Conservation (phyloP, 2,888 invertebrate species). For the Steinernema scapterisci region DNA sequence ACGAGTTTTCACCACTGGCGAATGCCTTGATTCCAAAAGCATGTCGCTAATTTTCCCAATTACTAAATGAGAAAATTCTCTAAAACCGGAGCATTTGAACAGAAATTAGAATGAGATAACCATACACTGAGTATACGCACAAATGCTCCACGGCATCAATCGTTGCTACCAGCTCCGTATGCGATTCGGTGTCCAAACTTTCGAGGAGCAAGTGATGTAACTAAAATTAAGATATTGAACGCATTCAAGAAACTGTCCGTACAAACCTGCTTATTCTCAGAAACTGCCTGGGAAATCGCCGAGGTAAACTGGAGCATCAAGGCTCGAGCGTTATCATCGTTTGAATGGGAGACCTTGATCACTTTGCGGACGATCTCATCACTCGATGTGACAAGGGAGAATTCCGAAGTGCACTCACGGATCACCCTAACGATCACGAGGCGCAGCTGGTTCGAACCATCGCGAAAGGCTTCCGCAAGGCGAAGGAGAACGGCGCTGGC, state of each 20-base stretch:
- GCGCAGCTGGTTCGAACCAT: constrained; percentile 41
- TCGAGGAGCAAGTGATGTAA: constrained; percentile 46
- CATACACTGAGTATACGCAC: constrained; percentile 42
- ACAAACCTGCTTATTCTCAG: constrained; percentile 44
- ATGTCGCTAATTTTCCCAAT: constrained; percentile 45
- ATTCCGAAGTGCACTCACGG: constrained; percentile 39
- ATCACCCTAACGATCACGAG: constrained; percentile 42
- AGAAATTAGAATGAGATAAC: background rate
- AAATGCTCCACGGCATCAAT: constrained; percentile 41
- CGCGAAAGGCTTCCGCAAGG: constrained; percentile 44
- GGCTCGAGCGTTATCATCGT: constrained; percentile 47
- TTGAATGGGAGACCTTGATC: constrained; percentile 47
- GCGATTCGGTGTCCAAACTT: constrained; percentile 42
- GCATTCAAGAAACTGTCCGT: too few relatives aligned
- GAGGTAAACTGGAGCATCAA: constrained; percentile 44
- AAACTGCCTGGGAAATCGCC: constrained; percentile 45
- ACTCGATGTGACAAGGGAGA: constrained; percentile 37
- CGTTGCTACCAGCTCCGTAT: constrained; percentile 41
- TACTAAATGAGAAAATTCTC: constrained; percentile 41
- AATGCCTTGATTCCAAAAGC: constrained; percentile 29
- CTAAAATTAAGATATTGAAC: constrained; percentile 31
- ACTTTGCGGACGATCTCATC: constrained; percentile 43
- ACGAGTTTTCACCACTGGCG: constrained; percentile 35
- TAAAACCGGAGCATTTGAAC: constrained; percentile 27
- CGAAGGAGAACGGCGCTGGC: constrained; percentile 45